phyloP scores from a whole-genome alignment of 2,797 vertebrate genomes.

The Anguilla obscura region DNA sequence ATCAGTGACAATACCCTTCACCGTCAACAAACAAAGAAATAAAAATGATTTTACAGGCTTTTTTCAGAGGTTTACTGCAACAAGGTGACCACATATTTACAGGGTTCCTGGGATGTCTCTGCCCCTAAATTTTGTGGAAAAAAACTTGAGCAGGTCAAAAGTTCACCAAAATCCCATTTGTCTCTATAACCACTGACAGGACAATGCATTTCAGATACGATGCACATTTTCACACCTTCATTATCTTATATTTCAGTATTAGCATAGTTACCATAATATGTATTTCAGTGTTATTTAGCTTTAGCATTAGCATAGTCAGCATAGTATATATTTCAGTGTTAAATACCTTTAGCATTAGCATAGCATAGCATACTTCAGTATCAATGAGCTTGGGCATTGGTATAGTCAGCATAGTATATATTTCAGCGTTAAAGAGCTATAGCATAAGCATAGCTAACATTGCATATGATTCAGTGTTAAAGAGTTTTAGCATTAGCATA shows the following conservation, averaged over 20 bases:
- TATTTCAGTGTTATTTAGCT: no score
- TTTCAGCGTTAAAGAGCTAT: background rate
- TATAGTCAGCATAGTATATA: background rate
- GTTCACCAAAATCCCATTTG: slow-evolving; percentile 8
- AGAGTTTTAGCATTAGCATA: background rate
- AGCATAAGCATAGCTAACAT: no score
- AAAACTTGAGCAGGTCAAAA: background rate
- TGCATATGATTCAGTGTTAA: no score
- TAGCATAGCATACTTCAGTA: background rate
- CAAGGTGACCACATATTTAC: background rate
- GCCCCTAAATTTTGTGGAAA: background rate
- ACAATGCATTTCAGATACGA: background rate
- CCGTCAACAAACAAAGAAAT: background rate
- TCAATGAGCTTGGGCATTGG: background rate
- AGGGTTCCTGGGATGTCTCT: background rate
- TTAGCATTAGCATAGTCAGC: no score
- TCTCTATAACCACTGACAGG: background rate
- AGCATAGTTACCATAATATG: no score
- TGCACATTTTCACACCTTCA: background rate
- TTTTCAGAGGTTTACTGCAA: background rate
- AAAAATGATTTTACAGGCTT: background rate
- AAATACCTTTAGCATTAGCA: background rate
- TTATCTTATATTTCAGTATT: no score
- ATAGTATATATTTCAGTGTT: no score
- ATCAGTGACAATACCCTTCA: no score